phyloP scores from a whole-genome alignment of 1,140 invertebrate genomes.

The Neotoxoptera formosana region DNA sequence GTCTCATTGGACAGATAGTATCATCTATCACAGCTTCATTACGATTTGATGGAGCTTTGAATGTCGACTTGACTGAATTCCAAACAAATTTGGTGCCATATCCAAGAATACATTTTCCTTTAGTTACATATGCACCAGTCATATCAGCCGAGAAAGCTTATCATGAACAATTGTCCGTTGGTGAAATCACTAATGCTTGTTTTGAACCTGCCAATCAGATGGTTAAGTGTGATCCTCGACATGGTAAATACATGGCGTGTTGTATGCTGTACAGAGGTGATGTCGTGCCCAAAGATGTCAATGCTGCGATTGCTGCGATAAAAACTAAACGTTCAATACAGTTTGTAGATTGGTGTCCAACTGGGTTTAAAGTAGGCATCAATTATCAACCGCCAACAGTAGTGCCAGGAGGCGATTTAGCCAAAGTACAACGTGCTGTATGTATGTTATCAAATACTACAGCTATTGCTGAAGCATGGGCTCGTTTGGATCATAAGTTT shows the following conservation, averaged over 20 bases:
- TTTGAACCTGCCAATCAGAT: slow-evolving; percentile 91
- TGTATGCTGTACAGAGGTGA: slow-evolving; percentile 77
- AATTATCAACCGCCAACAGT: slow-evolving; percentile 75
- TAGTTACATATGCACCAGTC: slow-evolving; percentile 84
- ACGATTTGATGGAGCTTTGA: slow-evolving; percentile 87
- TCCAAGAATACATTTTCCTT: slow-evolving; percentile 83
- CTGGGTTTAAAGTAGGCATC: slow-evolving; percentile 77
- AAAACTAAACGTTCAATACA: slow-evolving; percentile 73
- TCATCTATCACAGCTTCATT: slow-evolving; percentile 88
- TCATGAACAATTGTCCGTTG: slow-evolving; percentile 82
- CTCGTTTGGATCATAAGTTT: slow-evolving; percentile 77
- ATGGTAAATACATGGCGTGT: slow-evolving; percentile 92
- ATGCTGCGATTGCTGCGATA: slow-evolving; percentile 83
- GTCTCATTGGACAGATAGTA: slow-evolving; percentile 85
- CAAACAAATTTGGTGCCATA: slow-evolving; percentile 88
- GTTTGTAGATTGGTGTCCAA: slow-evolving; percentile 63
- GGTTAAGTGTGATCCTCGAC: slow-evolving; percentile 91
- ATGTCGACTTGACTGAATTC: slow-evolving; percentile 90
- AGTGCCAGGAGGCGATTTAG: slow-evolving; percentile 80
- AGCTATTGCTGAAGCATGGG: slow-evolving; percentile 80
- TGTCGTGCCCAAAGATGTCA: slow-evolving; percentile 82
- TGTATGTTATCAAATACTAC: slow-evolving; percentile 78
- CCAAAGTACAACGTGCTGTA: slow-evolving; percentile 82
- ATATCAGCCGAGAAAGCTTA: slow-evolving; percentile 88
- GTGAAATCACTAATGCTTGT: slow-evolving; percentile 88